phyloP scores from a whole-genome alignment of 2,797 vertebrate genomes.

The Cynodonichthys magdalenae region DNA sequence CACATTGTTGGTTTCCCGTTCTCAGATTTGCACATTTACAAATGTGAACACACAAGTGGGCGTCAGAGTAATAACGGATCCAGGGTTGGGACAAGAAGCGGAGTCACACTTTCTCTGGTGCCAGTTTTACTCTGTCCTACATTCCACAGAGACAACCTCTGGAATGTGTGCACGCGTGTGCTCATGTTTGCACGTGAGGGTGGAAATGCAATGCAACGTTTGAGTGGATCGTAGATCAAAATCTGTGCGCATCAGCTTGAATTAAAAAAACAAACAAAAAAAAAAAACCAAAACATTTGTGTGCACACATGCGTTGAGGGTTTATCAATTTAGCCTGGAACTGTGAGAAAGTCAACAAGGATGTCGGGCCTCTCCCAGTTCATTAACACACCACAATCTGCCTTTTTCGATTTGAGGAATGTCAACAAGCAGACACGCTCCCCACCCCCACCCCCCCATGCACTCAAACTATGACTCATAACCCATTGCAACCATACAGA shows the following conservation, averaged over 20 bases:
- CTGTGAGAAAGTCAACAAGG: constrained; percentile 76
- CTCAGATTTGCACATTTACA: constrained; percentile 4
- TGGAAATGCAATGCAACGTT: constrained; percentile 30
- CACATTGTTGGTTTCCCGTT: too few relatives aligned
- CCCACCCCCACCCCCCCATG: constrained; percentile 56
- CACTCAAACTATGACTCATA: constrained; percentile 66
- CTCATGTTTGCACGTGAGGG: constrained; percentile 49
- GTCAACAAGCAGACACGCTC: constrained; percentile 66
- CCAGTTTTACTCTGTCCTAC: constrained; percentile 71
- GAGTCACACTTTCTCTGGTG: constrained; percentile 78
- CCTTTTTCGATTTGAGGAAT: constrained; percentile 67
- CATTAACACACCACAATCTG: constrained; percentile 56
- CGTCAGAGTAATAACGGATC: constrained; percentile 43
- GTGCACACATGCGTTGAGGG: constrained; percentile 14
- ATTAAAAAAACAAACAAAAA: background rate
- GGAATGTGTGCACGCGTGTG: constrained; percentile 71
- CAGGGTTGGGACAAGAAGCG: constrained; percentile 71
- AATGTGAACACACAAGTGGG: constrained; percentile 5
- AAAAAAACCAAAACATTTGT: too few relatives aligned
- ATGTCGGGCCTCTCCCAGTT: constrained; percentile 48
- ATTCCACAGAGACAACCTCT: constrained; percentile 79
- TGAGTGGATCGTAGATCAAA: too few relatives aligned
- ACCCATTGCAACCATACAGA: constrained; percentile 69
- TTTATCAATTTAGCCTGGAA: constrained; percentile 49
- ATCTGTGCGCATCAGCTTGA: background rate